phyloP scores from a whole-genome alignment of 2,113 vertebrate genomes.

The Guaruba guarouba region DNA sequence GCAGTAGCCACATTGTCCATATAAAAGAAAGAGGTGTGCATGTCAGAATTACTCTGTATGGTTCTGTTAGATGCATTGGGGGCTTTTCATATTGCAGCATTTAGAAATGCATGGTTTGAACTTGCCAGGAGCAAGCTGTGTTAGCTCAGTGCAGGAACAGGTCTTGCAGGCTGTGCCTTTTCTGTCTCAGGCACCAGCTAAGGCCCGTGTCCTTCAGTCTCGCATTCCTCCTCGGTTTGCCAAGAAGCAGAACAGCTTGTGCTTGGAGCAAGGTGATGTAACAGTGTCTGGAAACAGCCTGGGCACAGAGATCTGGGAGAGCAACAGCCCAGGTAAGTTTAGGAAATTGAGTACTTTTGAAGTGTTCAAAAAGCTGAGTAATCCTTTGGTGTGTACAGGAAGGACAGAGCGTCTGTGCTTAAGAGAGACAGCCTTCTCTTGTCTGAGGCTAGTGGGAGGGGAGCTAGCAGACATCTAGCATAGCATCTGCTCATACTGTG shows the following conservation, averaged over 20 bases:
- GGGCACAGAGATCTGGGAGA: conserved; percentile 98
- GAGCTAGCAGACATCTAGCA: not conserved
- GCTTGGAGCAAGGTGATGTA: conserved; percentile 87
- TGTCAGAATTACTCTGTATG: not conserved
- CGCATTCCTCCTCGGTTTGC: conserved; percentile 97
- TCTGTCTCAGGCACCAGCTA: conserved; percentile 79
- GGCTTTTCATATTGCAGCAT: not conserved
- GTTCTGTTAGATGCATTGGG: not conserved
- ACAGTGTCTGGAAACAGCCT: conserved; percentile 84
- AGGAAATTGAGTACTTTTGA: not conserved
- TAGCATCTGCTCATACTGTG: not conserved
- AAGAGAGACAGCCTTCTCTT: not conserved
- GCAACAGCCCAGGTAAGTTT: conserved; percentile 85
- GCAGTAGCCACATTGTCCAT: not conserved
- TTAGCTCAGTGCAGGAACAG: not conserved
- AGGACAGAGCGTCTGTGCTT: fast-evolving
- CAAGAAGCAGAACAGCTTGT: conserved; percentile 90
- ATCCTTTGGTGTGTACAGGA: not conserved
- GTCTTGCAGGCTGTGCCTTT: not conserved
- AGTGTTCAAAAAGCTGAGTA: not conserved
- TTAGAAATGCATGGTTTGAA: not conserved
- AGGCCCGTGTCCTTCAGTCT: conserved; percentile 85
- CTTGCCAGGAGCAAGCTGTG: not conserved
- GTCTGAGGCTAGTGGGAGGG: not conserved
- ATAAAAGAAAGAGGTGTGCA: too few relatives aligned